Evolutionary conservation across 2,888 invertebrate species (phyloP), one percentile per base, ranked within the genome.

Genomic region (Clistopyga incitator): DNA sequence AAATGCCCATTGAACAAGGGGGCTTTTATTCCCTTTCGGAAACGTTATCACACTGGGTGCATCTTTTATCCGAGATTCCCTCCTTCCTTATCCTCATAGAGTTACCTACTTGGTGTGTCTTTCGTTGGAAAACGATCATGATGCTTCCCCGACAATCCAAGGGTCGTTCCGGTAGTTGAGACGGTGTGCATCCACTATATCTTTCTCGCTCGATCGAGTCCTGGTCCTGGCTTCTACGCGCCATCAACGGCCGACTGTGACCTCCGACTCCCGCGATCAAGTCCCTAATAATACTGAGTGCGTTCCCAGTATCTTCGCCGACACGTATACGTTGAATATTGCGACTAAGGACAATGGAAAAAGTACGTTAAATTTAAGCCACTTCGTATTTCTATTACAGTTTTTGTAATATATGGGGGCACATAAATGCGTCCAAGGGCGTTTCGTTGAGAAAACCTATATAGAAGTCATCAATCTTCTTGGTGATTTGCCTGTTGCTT

Each of bases 1-100:
- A 83, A 77, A 83, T 83, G 77, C 83, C 83, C 72, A 80, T 80
- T 80, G 83, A 83, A 83, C 80, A 77, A 77, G 83, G 77, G 72
- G 72, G 80, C 80, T 83, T 83, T 83, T 83, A 83, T 80, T 74
- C 80, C 83, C 80, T 83, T 71, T 64, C 64, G 77, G 77, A 80
- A 80, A 79, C 72, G 67, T 83, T 83, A 83, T 83, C 80, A 68
- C 77, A 52, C 80, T 77, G 76, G 54, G 67, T 65, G 79, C 76
- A 79, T 78, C 78, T 59, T 70, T 47, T 64, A 70, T 68, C 68
- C 70, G 56, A 65, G 75, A 59, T 50, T 71, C 75, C 65, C 71
- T 20, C 38, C 71, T 65, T 79, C 64, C 56, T 20, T 42, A 52
- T 65, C 64, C 23, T 70, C 52, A 52, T 29, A n/a, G 18, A n/a